Conservation (phyloP, 2,888 invertebrate species). For the Sussaba pulchella region DNA sequence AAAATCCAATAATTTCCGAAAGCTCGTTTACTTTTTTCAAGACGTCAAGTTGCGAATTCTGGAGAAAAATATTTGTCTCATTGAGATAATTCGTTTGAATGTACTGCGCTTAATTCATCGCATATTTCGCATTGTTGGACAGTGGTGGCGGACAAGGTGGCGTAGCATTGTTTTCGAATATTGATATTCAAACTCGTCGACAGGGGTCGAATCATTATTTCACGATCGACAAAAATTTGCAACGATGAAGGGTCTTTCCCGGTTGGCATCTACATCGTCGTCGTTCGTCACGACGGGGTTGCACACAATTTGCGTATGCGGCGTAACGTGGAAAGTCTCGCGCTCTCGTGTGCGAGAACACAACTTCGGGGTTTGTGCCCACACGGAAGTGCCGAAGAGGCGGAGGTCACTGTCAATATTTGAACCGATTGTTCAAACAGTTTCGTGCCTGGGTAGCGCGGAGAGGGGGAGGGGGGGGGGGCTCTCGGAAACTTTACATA, state of each 20-base stretch:
- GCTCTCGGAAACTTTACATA: conserved; percentile 77
- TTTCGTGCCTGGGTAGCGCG: conserved; percentile 67
- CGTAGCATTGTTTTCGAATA: neutral
- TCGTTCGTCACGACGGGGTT: neutral
- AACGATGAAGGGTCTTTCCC: conserved; percentile 13
- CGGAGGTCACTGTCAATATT: conserved; percentile 76
- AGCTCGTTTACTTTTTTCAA: too few species aligned
- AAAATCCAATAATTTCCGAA: too few species aligned
- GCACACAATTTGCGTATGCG: conserved; percentile 17
- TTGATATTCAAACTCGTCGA: conserved; percentile 34
- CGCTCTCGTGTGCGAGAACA: conserved; percentile 9
- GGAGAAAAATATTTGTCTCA: too few species aligned
- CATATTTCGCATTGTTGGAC: too few species aligned
- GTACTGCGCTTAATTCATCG: too few species aligned
- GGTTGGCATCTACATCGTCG: conserved; percentile 13
- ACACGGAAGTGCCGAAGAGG: conserved; percentile 17
- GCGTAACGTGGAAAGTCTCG: conserved; percentile 2
- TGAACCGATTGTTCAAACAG: conserved; percentile 78
- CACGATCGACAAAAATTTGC: conserved; percentile 42
- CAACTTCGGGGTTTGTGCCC: neutral
- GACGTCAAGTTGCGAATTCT: too few species aligned
- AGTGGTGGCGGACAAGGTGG: neutral
- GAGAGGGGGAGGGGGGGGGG: too few species aligned
- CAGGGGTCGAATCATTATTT: conserved; percentile 42
- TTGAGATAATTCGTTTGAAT: too few species aligned